Evolutionary conservation across 2,797 vertebrate species (phyloP), one percentile per base, ranked within the genome.

Genomic region (Eleutherodactylus coqui): DNA sequence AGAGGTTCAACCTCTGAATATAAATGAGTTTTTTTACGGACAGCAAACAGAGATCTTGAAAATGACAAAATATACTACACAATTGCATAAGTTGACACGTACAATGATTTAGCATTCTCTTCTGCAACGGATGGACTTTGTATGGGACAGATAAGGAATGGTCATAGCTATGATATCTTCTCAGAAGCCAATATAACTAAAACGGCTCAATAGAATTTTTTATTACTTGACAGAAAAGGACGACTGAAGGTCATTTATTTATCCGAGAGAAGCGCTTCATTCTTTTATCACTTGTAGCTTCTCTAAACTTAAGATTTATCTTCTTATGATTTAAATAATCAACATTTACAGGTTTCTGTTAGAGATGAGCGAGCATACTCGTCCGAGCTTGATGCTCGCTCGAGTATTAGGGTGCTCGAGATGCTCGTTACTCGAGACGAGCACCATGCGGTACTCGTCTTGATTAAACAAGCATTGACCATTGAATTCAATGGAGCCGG

Each of bases 101-200:
- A 6, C 32, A 19, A 67, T 67, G 62, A 67, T 67, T 67, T 67
- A 67, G 14, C 6, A 67, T 34, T 67, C 32, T 4, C 29, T 67
- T 19, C 32, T 34, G 62, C 8, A 34, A 67, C 36, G 32, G 29
- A 67, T 17, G 5, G n/a, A 41, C 34, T 70, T 70, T 70, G 36
- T 36, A 70, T 38, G 24, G 8, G 34, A 24, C 36, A 24, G 36
- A 70, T 21, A 69, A 69, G 17, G 8, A 41, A 69, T 38, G 24
- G 67, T 69, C 67, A 69, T 38, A 16, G 67, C 21, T 11, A 24
- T 38, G 67, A 69, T 69, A 38, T 70, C 36, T 70, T 70, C 67
- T 38, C 34, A 24, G 36, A 24, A 38, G 41, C 8, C 67, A 24
- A 41, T 38, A 41, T 0, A 9, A 24, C 34, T 67, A 70, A 70